phyloP scores from a whole-genome alignment of 2,888 invertebrate genomes.

The Liopterus haemorrhoidalis region DNA sequence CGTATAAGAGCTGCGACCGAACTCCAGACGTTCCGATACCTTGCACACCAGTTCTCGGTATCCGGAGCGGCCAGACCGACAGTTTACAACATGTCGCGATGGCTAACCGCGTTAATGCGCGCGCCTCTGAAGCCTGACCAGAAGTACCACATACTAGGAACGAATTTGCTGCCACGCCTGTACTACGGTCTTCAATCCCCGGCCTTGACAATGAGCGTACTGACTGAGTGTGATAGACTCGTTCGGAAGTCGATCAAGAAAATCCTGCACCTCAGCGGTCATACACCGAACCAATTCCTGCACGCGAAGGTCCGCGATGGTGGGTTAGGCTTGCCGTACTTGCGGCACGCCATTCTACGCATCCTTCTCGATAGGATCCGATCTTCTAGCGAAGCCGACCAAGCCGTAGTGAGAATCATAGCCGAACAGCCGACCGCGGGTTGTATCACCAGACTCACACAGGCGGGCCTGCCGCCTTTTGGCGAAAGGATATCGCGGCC shows the following conservation, averaged over 20 bases:
- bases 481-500: not conserved
- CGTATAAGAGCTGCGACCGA: not conserved
- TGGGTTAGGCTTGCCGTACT: conserved; percentile 1
- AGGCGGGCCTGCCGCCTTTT: not conserved
- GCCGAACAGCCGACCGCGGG: conserved; percentile 26
- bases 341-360: not conserved
- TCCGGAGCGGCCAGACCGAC: conserved; percentile 16
- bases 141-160: conserved; percentile 36
- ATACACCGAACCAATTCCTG: conserved; percentile 1
- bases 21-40: no score
- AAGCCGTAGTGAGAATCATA: no score
- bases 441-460: no score
- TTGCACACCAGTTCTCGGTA: no score
- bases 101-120: conserved; percentile 32
- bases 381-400: not conserved
- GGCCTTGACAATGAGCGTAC: conserved; percentile 16
- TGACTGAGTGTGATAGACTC: conserved; percentile 37
- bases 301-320: conserved; percentile 2
- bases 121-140: conserved; percentile 43
- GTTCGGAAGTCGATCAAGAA: conserved; percentile 34
- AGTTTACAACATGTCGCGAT: conserved; percentile 16
- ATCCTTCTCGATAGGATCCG: not conserved
- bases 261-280: not conserved
- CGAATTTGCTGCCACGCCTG: conserved; percentile 38
- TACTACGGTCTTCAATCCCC: conserved; percentile 40